Conservation (phyloP, 2,888 invertebrate species). For the Ophioninae sp. region DNA sequence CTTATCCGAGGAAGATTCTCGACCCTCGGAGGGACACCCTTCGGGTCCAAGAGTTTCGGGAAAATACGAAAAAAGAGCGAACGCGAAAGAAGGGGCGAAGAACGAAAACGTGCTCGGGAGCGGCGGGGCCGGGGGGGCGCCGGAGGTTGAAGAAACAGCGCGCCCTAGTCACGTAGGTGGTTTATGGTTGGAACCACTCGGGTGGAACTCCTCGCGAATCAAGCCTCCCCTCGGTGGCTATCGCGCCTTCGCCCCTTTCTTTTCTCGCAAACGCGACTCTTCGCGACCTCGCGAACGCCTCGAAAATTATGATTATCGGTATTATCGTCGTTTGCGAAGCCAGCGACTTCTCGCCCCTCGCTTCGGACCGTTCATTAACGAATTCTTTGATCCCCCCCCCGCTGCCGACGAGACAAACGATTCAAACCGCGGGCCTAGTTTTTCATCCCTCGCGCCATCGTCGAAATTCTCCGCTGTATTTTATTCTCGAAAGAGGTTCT, state of each 20-base stretch:
- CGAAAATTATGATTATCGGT: neutral
- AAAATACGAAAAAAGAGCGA: conserved; percentile 22
- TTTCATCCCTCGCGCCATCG: neutral
- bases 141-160: neutral
- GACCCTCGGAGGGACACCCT: conserved; percentile 18
- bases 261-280: neutral
- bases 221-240: conserved; percentile 53
- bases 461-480: neutral
- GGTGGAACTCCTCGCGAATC: conserved; percentile 67
- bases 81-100: conserved; percentile 32
- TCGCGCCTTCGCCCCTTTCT: neutral
- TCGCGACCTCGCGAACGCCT: neutral
- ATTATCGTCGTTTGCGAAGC: neutral
- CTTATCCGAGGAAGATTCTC: conserved; percentile 62
- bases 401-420: neutral
- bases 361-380: neutral
- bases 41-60: conserved; percentile 11
- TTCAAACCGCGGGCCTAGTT: neutral
- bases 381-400: neutral
- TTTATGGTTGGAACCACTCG: conserved; percentile 72
- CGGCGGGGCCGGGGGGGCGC: conserved; percentile 3
- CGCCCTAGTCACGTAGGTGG: conserved; percentile 69
- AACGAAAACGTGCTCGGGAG: conserved; percentile 8
- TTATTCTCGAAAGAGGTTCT: neutral
- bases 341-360: neutral